These are phyloP conservation scores for Mirounga angustirostris DNA, from an alignment of 2,113 vertebrate species.

Conservation along the genomic window DNA sequence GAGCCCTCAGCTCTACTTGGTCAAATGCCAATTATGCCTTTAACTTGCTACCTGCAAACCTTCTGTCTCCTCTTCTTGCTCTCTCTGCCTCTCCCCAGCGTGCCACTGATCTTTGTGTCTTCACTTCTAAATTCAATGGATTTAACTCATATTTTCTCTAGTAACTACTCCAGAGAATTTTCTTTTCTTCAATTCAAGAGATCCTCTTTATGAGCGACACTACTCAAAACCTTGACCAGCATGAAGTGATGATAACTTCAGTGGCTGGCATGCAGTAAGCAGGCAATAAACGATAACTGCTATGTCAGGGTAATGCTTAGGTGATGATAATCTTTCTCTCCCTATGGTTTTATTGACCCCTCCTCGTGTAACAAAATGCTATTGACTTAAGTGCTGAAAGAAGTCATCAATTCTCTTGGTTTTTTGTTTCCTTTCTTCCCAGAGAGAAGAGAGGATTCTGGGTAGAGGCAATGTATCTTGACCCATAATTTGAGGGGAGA, in stretches of 20 bases:
- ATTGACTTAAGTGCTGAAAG: background rate
- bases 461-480: background rate
- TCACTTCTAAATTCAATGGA: background rate
- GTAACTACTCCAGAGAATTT: background rate
- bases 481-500: background rate
- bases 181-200: background rate
- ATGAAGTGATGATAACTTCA: background rate
- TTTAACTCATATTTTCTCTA: background rate
- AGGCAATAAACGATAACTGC: background rate
- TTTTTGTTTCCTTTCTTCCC: background rate
- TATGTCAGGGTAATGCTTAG: background rate
- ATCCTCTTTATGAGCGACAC: background rate
- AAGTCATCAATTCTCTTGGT: background rate
- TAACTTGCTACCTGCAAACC: background rate
- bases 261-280: background rate
- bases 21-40: background rate
- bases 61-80: background rate
- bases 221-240: background rate
- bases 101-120: background rate
- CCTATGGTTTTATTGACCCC: background rate
- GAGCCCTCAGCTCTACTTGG: background rate
- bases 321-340: background rate
- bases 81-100: background rate
- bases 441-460: background rate
- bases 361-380: background rate